Evolutionary conservation across 2,797 vertebrate species (phyloP).

Genomic region (Agapornis canus): DNA sequence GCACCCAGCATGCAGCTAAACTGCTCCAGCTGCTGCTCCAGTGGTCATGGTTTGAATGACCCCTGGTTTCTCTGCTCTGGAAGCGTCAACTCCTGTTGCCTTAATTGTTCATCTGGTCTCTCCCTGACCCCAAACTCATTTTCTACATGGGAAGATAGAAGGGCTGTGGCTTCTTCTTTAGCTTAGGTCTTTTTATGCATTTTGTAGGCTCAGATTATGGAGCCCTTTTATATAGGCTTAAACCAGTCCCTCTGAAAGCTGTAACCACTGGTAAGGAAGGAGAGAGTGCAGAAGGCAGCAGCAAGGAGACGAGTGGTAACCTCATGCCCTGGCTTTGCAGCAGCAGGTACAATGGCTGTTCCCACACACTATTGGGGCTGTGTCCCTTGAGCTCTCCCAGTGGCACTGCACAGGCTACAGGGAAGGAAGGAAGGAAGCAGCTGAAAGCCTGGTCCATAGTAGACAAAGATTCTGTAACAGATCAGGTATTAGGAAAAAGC

Average conservation of each 20-base stretch:
- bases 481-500: background rate
- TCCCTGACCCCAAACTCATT: background rate
- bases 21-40: background rate
- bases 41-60: fast-evolving
- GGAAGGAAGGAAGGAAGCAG: background rate
- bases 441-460: background rate
- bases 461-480: background rate
- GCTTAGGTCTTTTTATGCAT: background rate
- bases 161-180: background rate
- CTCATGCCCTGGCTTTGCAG: background rate
- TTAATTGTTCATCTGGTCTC: background rate
- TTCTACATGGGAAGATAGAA: background rate
- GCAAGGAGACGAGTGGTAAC: background rate
- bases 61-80: background rate
- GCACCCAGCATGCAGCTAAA: background rate
- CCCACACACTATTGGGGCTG: background rate
- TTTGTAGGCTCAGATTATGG: background rate
- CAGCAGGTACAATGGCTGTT: background rate
- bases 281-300: background rate
- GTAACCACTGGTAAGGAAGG: background rate
- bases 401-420: no score
- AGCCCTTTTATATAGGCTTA: background rate
- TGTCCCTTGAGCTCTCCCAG: background rate
- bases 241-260: background rate
- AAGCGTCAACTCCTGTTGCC: background rate